Evolutionary conservation across 2,113 vertebrate genomes (phyloP).

Genomic region (Oreocharis arfaki): DNA sequence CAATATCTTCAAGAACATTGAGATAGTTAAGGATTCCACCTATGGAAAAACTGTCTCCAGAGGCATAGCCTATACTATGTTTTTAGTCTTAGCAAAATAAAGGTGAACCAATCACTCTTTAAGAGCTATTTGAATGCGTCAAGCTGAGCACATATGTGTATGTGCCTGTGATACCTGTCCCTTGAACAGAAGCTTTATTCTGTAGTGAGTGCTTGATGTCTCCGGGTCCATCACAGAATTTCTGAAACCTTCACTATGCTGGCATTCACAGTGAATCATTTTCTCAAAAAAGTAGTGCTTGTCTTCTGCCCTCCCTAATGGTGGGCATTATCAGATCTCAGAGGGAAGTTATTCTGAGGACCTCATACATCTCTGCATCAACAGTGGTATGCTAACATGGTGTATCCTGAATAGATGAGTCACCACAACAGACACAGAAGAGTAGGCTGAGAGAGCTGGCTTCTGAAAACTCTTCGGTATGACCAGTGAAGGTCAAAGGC

Average conservation of each 20-base stretch:
- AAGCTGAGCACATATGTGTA: not conserved
- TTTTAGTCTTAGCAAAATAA: not conserved
- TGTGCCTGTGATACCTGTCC: not conserved
- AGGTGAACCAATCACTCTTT: not conserved
- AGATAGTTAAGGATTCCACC: not conserved
- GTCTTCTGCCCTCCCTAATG: not conserved
- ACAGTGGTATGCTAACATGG: not conserved
- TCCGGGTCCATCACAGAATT: not conserved
- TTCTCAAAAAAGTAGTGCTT: not conserved
- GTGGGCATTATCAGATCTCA: not conserved
- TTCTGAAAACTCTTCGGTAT: not conserved
- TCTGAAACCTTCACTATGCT: not conserved
- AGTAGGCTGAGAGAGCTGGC: not conserved
- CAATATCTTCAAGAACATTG: not conserved
- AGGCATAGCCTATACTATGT: not conserved
- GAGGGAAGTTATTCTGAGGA: not conserved
- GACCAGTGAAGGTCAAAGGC: not conserved
- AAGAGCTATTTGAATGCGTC: not conserved
- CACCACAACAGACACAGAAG: not conserved
- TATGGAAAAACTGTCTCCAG: not conserved
- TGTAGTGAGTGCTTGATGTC: not conserved
- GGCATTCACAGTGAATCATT: not conserved
- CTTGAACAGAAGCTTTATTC: not conserved
- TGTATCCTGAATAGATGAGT: not conserved
- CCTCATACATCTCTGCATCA: not conserved